phyloP scores from a whole-genome alignment of 2,113 vertebrate species.

The Ranitomeya imitator region DNA sequence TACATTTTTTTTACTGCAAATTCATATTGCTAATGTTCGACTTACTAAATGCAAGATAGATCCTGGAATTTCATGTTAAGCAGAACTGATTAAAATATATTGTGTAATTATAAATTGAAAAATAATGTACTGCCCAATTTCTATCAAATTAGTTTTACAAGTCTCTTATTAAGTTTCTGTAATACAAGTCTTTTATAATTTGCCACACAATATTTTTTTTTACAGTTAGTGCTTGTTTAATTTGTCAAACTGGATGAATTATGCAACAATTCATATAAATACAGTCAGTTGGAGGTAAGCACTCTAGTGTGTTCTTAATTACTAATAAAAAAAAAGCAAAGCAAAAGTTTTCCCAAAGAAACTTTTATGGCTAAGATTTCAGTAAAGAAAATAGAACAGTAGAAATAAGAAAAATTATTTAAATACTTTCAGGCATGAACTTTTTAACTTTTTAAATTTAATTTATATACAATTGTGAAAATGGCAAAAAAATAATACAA shows the following conservation, averaged over 20 bases:
- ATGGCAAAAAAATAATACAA: no score
- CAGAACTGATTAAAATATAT: conserved; percentile 47
- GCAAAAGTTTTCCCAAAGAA: conserved; percentile 6
- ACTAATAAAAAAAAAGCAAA: conserved; percentile 5
- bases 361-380: background rate
- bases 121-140: conserved; percentile 35
- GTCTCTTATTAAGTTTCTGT: conserved; percentile 48
- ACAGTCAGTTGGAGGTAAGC: conserved; percentile 15
- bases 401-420: background rate
- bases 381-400: background rate
- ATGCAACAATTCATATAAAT: conserved; percentile 37
- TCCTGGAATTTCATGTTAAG: conserved; percentile 20
- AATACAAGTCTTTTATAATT: conserved; percentile 43
- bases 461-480: no score
- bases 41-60: background rate
- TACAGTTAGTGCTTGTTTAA: conserved; percentile 16
- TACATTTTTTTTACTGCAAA: background rate
- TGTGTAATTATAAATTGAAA: conserved; percentile 51
- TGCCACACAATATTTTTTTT: conserved; percentile 38
- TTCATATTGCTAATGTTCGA: background rate
- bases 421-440: no score
- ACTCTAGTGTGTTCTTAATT: conserved; percentile 39
- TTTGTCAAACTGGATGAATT: conserved; percentile 49
- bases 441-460: no score
- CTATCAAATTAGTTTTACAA: conserved; percentile 50